Base-by-base conservation (phyloP, 2,888 invertebrate genomes). In the Saturnia japonica region DNA sequence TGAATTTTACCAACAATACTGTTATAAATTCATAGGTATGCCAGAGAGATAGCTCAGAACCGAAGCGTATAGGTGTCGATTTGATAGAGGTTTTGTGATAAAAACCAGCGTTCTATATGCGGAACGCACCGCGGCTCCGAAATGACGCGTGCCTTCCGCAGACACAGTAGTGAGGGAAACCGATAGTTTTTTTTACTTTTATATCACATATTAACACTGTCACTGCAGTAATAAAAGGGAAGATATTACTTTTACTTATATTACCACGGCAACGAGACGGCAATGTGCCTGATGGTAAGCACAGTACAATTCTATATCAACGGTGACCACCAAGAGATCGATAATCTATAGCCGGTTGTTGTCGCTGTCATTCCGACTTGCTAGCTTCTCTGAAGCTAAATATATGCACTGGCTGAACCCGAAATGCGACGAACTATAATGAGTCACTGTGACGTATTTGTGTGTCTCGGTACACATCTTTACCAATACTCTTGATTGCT, bases 71-170 rank as follows among this genome's bases (percentile, higher is more conserved):
- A 80, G 82, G 83, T 83, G 84, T 82, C 81, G 81, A 83, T 84
- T 82, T 81, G 81, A 82, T 82, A 78, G 81, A 82, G 80, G 81
- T 82, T 85, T 87, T 88, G 85, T 82, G 81, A 82, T 85, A 87
- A 85, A 86, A 80, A 80, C 76, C 78, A 75, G 72, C 83, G 82
- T 80, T 86, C 80, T 84, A 82, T 86, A 86, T 86, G 84, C 84
- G 81, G 75, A 80, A 81, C 84, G 81, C 83, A 82, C 77, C 78
- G 78, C 78, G 80, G 71, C 82, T 80, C 78, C 78, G 81, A 84
- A 81, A 79, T 78, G 82, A 82, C 79, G 85, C 85, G 82, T 83
- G 85, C 82, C 75, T 76, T 71, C 70, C 74, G 72, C 75, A 71
- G 71, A 72, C 54, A 68, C 64, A 70, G 57, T 79, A 80, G 82